Evolutionary conservation across 2,797 vertebrate species (phyloP).

Genomic region (Amazona finschi): DNA sequence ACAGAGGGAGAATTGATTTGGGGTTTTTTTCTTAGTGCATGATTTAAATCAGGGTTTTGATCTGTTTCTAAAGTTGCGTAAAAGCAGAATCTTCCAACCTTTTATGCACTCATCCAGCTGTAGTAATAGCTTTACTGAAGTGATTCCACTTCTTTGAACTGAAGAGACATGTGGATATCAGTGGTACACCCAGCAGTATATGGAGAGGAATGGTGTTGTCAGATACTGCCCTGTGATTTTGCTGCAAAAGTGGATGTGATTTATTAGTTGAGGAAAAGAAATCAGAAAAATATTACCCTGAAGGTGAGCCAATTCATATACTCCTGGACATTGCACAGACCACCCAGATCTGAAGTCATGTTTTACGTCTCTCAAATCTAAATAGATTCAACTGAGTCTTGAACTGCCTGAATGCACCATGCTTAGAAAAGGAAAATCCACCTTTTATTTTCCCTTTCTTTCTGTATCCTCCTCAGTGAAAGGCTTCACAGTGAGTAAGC

Average conservation of each 20-base stretch:
- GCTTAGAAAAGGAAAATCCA: conserved; percentile 2
- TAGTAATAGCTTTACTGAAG: not conserved
- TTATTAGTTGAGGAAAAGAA: conserved; percentile 61
- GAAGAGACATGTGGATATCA: not conserved
- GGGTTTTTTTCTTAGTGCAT: not conserved
- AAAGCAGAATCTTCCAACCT: not conserved
- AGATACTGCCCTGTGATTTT: not conserved
- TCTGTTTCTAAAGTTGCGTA: not conserved
- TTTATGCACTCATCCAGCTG: not conserved
- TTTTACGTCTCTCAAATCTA: conserved; percentile 57
- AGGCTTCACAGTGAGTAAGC: not conserved
- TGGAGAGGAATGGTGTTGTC: not conserved
- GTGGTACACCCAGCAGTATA: not conserved
- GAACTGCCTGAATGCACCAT: not conserved
- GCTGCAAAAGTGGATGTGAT: conserved; percentile 51
- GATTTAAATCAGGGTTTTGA: not conserved
- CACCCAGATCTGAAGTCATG: conserved; percentile 57
- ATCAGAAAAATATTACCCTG: conserved; percentile 50
- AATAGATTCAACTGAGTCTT: conserved; percentile 31
- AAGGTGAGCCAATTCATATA: conserved; percentile 56
- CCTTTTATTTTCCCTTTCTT: not conserved
- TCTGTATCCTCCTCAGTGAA: not conserved
- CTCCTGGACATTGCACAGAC: conserved; percentile 59
- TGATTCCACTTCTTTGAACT: not conserved
- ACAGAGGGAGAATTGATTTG: not conserved